Conservation (phyloP, 2,113 vertebrate species). For the Chloebia gouldiae region DNA sequence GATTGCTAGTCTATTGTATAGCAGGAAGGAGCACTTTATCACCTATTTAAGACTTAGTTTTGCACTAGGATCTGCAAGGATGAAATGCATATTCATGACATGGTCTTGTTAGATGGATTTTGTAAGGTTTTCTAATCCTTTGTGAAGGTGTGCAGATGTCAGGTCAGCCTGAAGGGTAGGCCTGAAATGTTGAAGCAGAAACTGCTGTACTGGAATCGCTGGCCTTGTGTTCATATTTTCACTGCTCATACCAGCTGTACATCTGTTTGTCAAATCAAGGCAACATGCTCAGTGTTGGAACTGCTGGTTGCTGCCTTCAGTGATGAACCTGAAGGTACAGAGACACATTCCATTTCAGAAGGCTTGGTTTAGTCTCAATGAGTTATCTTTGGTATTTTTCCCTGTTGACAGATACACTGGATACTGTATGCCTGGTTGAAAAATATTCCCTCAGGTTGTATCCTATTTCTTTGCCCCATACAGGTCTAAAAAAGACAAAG, state of each 20-base stretch:
- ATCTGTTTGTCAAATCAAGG: neutral
- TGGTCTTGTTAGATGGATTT: neutral
- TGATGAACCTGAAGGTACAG: neutral
- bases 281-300: neutral
- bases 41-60: neutral
- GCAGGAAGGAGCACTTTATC: neutral
- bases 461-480: neutral
- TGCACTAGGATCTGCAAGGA: neutral
- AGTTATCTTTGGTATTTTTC: neutral
- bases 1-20: neutral
- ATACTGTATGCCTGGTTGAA: neutral
- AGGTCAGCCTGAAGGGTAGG: neutral
- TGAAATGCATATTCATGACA: neutral
- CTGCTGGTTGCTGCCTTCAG: neutral
- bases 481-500: slow-evolving; percentile 98
- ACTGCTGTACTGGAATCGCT: neutral
- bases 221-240: neutral
- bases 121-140: neutral
- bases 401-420: neutral
- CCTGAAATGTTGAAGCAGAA: neutral
- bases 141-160: neutral
- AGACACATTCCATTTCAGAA: neutral
- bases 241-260: neutral
- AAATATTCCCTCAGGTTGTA: neutral
- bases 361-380: neutral